These are phyloP conservation scores for Ptiloglossa arizonensis DNA, from an alignment of 1,140 invertebrate genomes.

Conservation along the genomic window DNA sequence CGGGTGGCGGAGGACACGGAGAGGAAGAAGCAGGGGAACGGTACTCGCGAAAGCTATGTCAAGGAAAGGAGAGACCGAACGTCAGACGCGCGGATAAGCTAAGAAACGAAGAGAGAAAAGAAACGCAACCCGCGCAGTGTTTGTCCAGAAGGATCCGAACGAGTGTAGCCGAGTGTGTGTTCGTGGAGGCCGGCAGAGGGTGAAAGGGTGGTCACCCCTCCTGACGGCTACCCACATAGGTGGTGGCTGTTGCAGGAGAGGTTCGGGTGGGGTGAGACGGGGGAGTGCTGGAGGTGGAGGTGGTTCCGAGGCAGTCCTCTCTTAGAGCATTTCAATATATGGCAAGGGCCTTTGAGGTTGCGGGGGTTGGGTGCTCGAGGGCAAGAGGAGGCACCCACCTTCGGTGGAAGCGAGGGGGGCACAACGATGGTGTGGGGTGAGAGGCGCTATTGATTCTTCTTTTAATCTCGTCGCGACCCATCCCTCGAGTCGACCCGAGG, in stretches of 20 bases:
- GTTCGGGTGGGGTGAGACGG: too few relatives aligned
- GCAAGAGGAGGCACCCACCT: slow-evolving; percentile 63
- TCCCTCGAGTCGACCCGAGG: slow-evolving; percentile 67
- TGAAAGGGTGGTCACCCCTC: slow-evolving; percentile 61
- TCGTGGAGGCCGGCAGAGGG: slow-evolving; percentile 33
- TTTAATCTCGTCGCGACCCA: slow-evolving; percentile 81
- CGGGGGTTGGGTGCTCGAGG: slow-evolving; percentile 67
- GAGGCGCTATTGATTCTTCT: slow-evolving; percentile 79
- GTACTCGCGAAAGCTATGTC: slow-evolving; percentile 8
- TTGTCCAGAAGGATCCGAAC: slow-evolving; percentile 71
- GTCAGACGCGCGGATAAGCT: neutral
- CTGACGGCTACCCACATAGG: slow-evolving; percentile 62
- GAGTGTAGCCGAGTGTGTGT: slow-evolving; percentile 62
- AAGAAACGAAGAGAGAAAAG: slow-evolving; percentile 27
- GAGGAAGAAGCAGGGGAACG: slow-evolving; percentile 15
- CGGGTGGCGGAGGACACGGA: neutral
- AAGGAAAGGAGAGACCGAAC: slow-evolving; percentile 1
- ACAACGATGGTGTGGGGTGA: slow-evolving; percentile 50
- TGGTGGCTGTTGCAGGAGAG: slow-evolving; percentile 67
- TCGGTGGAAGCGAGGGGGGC: slow-evolving; percentile 43
- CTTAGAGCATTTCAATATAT: slow-evolving; percentile 81
- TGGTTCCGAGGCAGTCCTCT: slow-evolving; percentile 72
- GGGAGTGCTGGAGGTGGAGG: slow-evolving; percentile 40
- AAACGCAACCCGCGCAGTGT: slow-evolving; percentile 63
- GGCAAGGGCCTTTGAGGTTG: slow-evolving; percentile 79